Conservation (phyloP, 2,888 invertebrate genomes). For the Limnephilus marmoratus region DNA sequence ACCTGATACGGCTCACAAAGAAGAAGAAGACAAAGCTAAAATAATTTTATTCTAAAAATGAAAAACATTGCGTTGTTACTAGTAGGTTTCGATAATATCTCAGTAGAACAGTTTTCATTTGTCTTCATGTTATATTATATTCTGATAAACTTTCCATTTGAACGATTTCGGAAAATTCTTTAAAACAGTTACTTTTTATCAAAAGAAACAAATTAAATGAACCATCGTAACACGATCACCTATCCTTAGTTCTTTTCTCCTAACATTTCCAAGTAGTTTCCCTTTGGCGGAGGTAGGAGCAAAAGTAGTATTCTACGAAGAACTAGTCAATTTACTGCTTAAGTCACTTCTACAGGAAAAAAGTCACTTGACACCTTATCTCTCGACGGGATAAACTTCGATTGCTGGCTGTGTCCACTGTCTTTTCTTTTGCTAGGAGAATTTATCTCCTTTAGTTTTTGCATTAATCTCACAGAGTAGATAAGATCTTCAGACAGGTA, state of each 20-base stretch:
- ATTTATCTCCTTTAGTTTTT: not conserved
- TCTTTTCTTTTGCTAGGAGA: not conserved
- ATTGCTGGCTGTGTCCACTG: not conserved
- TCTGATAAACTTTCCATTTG: not conserved
- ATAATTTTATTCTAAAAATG: too few species aligned
- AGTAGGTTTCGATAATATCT: too few species aligned
- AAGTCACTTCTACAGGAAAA: constrained; percentile 41
- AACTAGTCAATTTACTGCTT: constrained; percentile 51
- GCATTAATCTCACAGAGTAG: not conserved
- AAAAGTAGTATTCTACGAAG: constrained; percentile 24
- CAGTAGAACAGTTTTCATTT: too few species aligned
- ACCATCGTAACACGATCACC: not conserved
- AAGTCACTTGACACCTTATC: constrained; percentile 47
- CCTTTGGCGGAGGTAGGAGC: constrained; percentile 35
- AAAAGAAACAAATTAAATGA: not conserved
- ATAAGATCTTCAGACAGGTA: not conserved
- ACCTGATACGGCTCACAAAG: too few species aligned
- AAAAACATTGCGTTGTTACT: too few species aligned
- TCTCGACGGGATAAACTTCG: constrained; percentile 18
- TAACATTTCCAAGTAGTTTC: not conserved
- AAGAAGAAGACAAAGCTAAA: too few species aligned
- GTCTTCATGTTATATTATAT: too few species aligned
- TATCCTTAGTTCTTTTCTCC: not conserved
- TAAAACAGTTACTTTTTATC: not conserved
- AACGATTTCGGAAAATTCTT: not conserved